Conservation (phyloP, 2,888 invertebrate genomes). For the Acleris holmiana region DNA sequence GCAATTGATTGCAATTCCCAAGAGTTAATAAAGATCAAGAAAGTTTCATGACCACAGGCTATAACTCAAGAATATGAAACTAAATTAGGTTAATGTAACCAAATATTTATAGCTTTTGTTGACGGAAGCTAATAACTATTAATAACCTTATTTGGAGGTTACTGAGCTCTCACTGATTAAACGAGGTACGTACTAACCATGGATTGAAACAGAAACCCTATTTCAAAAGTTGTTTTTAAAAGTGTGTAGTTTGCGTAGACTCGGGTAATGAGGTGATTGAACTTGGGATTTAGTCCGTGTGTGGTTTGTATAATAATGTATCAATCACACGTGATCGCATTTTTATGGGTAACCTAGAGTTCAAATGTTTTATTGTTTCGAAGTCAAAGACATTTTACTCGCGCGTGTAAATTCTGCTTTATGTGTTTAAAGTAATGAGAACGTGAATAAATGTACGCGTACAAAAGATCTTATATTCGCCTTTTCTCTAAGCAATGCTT, state of each 20-base stretch:
- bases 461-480: too few relatives aligned
- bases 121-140: slow-evolving; percentile 33
- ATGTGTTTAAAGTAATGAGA: neutral
- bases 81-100: slow-evolving; percentile 30
- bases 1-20: neutral
- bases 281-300: slow-evolving; percentile 8
- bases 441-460: neutral
- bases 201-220: too few relatives aligned
- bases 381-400: neutral
- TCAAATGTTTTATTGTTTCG: slow-evolving; percentile 18
- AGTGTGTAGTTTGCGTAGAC: neutral
- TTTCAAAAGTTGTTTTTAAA: neutral
- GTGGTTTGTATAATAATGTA: slow-evolving; percentile 5
- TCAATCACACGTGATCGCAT: slow-evolving; percentile 19
- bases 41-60: slow-evolving; percentile 28
- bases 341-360: slow-evolving; percentile 8
- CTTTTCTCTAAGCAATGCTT: too few relatives aligned
- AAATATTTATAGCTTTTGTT: slow-evolving; percentile 37
- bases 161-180: slow-evolving; percentile 7
- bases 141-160: slow-evolving; percentile 16
- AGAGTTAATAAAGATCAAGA: slow-evolving; percentile 4
- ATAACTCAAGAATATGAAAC: slow-evolving; percentile 32
- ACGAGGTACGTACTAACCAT: slow-evolving; percentile 8
- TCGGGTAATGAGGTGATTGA: slow-evolving; percentile 13
- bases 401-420: neutral